Evolutionary conservation across 2,888 invertebrate species (phyloP), one percentile per base, ranked within the genome.

Genomic region (Lathronympha strigana): DNA sequence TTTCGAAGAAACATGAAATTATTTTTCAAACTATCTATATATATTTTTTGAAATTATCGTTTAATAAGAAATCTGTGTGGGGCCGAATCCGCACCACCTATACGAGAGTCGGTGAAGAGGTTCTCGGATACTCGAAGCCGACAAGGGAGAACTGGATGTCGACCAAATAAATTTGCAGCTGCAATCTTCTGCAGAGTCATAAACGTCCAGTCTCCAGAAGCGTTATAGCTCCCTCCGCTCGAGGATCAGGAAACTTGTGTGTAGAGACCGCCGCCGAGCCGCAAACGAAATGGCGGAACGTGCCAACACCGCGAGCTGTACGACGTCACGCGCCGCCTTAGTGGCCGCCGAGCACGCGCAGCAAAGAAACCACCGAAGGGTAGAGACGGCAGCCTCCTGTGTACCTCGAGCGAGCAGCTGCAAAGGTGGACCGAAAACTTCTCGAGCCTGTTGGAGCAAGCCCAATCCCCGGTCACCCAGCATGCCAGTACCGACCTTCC

Each of bases 231-330:
- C 38, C 17, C 15, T 40, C 17, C 38, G 17, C 15, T 40, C 38
- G 38, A 40, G 38, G 38, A 40, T 40, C 38, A 40, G 38, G 38
- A 40, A 40, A 17, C 38, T 40, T 17, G 17, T 17, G 38, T 15
- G 38, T 6, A 38, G 15, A 38, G 38, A 40, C 38, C 38, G 38
- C 38, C 17, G 38, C 38, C 4, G 17, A 17, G 38, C 38, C 38
- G 36, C 36, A 4, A 11, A 36, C 36, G 36, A 36, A n/a, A 13
- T 36, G 36, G 36, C 36, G 36, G 36, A 36, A 3, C 13, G n/a
- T 4, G 36, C 36, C 36, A 36, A 36, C 36, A 36, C 36, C 36
- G 36, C 36, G 36, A 36, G n/a, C 36, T 36, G 4, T 36, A 36
- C 1, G 36, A 36, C n/a, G n/a, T 36, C n/a, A 36, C 36, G 36